Percentiles rank a stretch among this genome's conserved stretches.
Conservation (phyloP, 1,140 invertebrate species). For the Coelopa frigida region DNA sequence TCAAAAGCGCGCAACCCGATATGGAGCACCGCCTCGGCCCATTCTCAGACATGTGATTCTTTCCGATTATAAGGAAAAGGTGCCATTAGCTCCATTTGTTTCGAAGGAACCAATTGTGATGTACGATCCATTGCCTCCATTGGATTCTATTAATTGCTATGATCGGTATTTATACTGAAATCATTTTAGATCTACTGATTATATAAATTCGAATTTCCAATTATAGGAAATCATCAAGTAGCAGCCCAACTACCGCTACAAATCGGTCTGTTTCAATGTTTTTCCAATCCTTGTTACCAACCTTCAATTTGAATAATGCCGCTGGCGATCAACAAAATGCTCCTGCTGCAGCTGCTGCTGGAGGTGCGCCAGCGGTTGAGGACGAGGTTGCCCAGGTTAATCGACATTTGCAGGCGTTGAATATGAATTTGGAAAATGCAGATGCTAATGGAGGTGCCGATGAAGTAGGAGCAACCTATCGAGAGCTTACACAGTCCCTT, state of each 20-base stretch:
- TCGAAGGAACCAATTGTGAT: constrained; percentile 57
- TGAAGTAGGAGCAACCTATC: constrained; percentile 19
- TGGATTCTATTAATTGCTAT: constrained; percentile 68
- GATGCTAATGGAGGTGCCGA: constrained; percentile 16
- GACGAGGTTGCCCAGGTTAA: constrained; percentile 13
- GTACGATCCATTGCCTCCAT: constrained; percentile 75
- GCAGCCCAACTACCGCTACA: constrained; percentile 36
- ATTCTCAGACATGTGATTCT: constrained; percentile 73
- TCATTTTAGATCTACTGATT: neutral
- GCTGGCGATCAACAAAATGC: constrained; percentile 28
- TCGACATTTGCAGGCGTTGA: constrained; percentile 15
- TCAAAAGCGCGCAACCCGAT: constrained; percentile 50
- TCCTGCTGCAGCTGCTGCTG: constrained; percentile 7
- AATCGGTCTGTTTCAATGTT: constrained; percentile 51
- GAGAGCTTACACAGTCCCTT: constrained; percentile 56
- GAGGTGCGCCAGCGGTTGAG: constrained; percentile 5
- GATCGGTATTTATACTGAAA: constrained; percentile 23
- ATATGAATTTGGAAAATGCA: constrained; percentile 19
- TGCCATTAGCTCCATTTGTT: constrained; percentile 37
- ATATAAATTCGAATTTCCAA: neutral
- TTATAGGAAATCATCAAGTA: constrained; percentile 45
- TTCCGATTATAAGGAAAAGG: constrained; percentile 66
- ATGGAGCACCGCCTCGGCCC: constrained; percentile 55
- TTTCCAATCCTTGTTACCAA: constrained; percentile 59
- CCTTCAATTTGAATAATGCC: constrained; percentile 47